Evolutionary conservation across 2,888 invertebrate species (phyloP).

Genomic region (Macropis europaea): DNA sequence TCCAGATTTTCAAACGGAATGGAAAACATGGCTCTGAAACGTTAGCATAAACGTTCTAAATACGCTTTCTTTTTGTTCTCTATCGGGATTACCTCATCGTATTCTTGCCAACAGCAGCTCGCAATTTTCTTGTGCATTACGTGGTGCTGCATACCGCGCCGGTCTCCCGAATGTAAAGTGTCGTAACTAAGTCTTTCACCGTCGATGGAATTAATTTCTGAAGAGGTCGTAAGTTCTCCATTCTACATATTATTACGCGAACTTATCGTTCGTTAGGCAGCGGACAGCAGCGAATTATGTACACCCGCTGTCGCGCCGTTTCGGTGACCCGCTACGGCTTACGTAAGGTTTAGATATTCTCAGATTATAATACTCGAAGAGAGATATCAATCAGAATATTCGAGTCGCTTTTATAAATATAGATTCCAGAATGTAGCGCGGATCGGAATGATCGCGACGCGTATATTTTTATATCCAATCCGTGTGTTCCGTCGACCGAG

Average conservation of each 20-base stretch:
- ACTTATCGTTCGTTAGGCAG: background rate
- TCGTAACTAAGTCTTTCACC: conserved; percentile 55
- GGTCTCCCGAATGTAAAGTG: conserved; percentile 45
- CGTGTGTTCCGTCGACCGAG: background rate
- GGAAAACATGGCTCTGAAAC: background rate
- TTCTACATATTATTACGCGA: conserved; percentile 31
- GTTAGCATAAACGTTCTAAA: background rate
- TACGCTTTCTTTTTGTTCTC: conserved; percentile 14
- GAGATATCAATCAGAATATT: conserved; percentile 39
- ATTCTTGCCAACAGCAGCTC: conserved; percentile 27
- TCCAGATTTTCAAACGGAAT: background rate
- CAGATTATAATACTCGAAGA: conserved; percentile 23
- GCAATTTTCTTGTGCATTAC: conserved; percentile 51
- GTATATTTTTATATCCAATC: conserved; percentile 38
- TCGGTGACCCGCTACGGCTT: background rate
- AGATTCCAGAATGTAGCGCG: conserved; percentile 14
- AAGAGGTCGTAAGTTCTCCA: conserved; percentile 30
- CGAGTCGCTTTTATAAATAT: conserved; percentile 47
- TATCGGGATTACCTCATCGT: conserved; percentile 35
- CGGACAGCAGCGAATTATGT: conserved; percentile 10
- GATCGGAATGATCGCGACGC: background rate
- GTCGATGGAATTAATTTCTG: conserved; percentile 40
- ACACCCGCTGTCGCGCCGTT: background rate
- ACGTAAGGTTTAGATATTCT: conserved; percentile 41
- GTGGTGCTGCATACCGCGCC: conserved; percentile 34